Conservation (phyloP, 1,140 invertebrate genomes). For the Homarus americanus region DNA sequence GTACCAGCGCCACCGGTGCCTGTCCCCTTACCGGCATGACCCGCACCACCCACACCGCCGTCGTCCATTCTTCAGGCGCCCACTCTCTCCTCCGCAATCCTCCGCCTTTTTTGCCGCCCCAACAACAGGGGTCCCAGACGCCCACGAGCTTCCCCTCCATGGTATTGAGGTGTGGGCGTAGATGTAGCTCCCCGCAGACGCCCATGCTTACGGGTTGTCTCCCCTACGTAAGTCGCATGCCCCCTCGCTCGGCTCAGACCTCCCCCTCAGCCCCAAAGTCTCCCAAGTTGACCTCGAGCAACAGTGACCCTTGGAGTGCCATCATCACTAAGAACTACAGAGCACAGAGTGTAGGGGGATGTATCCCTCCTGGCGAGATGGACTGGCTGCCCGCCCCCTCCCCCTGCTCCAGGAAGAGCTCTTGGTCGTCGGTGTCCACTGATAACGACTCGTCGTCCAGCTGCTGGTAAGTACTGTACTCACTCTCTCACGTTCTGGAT, state of each 20-base stretch:
- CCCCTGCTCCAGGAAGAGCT: conserved; percentile 69
- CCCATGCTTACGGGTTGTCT: conserved; percentile 31
- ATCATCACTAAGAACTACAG: conserved; percentile 53
- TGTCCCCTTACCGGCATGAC: background rate
- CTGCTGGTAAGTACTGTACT: conserved; percentile 73
- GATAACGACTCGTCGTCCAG: conserved; percentile 66
- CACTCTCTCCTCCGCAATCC: conserved; percentile 52
- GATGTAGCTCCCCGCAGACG: conserved; percentile 44
- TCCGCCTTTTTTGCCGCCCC: background rate
- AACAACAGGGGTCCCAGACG: conserved; percentile 6
- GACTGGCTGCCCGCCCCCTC: conserved; percentile 68
- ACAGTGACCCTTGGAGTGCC: conserved; percentile 65
- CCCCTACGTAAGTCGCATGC: conserved; percentile 14
- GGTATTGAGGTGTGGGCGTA: conserved; percentile 34
- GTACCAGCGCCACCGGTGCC: background rate
- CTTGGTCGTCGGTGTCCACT: conserved; percentile 71
- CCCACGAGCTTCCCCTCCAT: conserved; percentile 10
- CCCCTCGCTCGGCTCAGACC: conserved; percentile 58
- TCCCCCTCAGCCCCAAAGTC: conserved; percentile 61
- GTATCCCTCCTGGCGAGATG: conserved; percentile 64
- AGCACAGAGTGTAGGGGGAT: conserved; percentile 44
- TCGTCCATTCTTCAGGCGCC: conserved; percentile 23
- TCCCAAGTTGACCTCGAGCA: conserved; percentile 48
- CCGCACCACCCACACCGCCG: conserved; percentile 39
- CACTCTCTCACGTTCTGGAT: too few relatives aligned